These are phyloP conservation scores for Elysia chlorotica DNA, from an alignment of 1,140 invertebrate species.

Conservation along the genomic window DNA sequence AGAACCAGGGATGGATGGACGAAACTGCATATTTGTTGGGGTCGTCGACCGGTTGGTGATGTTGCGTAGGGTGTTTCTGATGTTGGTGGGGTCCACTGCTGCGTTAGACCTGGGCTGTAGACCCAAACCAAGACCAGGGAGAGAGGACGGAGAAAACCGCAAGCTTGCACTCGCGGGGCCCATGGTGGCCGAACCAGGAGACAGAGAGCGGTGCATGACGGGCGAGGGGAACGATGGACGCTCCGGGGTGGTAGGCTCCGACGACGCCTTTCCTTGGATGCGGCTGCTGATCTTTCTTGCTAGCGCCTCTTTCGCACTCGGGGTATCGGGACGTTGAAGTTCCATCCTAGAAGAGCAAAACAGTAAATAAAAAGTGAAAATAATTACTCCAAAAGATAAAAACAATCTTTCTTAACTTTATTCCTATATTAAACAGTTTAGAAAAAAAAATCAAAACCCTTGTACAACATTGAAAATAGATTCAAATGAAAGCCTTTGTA, in stretches of 20 bases:
- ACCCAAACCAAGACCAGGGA: neutral
- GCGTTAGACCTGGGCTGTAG: conserved; percentile 6
- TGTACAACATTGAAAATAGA: too few species aligned
- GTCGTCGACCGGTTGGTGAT: conserved; percentile 24
- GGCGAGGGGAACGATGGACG: neutral
- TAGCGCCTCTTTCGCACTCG: conserved; percentile 91
- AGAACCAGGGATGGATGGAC: conserved; percentile 7
- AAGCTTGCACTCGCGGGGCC: neutral
- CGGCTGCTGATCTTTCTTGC: conserved; percentile 92
- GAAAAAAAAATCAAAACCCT: too few species aligned
- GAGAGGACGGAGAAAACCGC: conserved; percentile 5
- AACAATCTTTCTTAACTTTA: too few species aligned
- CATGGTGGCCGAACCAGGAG: too few species aligned
- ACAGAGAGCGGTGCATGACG: too few species aligned
- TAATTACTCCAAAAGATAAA: too few species aligned
- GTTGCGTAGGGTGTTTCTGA: conserved; percentile 25
- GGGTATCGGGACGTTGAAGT: conserved; percentile 39
- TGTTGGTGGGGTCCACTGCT: conserved; percentile 5
- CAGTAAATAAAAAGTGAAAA: too few species aligned
- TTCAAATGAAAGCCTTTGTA: too few species aligned
- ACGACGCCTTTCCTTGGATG: conserved; percentile 66
- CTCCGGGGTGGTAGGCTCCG: conserved; percentile 22
- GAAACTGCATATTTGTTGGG: conserved; percentile 9
- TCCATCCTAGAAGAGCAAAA: neutral
- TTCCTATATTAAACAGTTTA: too few species aligned